phyloP scores from a whole-genome alignment of 35 echinoderm and acorn worm genomes.

The Stichopus chloronotus region DNA sequence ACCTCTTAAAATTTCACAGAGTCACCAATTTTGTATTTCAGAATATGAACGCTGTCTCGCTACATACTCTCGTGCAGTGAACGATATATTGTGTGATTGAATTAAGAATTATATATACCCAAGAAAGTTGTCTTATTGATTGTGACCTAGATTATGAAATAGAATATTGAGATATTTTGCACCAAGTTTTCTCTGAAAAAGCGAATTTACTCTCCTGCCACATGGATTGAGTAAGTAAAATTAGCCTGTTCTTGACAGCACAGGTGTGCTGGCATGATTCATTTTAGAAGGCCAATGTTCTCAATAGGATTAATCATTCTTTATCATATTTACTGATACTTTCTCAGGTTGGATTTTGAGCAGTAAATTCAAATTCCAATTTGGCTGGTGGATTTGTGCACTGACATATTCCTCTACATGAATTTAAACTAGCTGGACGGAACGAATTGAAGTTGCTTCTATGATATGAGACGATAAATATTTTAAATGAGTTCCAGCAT shows the following conservation, averaged over 20 bases:
- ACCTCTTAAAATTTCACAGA: too few relatives aligned
- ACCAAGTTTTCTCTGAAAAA: neutral
- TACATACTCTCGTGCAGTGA: neutral
- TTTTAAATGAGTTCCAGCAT: too few relatives aligned
- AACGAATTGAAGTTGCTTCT: too few relatives aligned
- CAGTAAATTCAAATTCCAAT: neutral
- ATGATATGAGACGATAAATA: too few relatives aligned
- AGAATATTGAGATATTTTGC: neutral
- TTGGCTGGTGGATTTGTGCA: neutral
- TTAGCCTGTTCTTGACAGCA: neutral
- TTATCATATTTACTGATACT: neutral
- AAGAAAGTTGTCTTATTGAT: neutral
- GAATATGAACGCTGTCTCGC: too few relatives aligned
- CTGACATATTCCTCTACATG: too few relatives aligned
- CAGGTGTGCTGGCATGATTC: neutral
- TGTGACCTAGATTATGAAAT: constrained; percentile 1
- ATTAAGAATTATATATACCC: neutral
- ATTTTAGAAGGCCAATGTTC: neutral
- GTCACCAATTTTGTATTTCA: too few relatives aligned
- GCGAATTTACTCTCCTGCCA: neutral
- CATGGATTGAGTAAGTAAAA: neutral
- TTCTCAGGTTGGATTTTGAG: neutral
- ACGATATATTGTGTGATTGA: neutral
- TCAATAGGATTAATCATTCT: neutral
- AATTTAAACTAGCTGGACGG: too few relatives aligned